Evolutionary conservation across 2,797 vertebrate genomes (phyloP).

Genomic region (Halcyon badia): DNA sequence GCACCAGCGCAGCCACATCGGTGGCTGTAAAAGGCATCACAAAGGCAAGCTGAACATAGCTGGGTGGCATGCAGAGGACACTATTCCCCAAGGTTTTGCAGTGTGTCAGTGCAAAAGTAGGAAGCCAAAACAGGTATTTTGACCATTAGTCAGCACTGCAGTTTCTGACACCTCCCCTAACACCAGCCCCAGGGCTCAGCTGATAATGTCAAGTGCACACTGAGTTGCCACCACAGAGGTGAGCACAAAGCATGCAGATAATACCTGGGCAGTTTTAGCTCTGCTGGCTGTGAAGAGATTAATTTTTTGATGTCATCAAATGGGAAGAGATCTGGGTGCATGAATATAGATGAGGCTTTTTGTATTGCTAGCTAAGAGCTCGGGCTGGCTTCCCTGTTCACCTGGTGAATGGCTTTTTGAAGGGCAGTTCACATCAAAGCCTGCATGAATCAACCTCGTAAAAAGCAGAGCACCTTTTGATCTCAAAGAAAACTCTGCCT

Average conservation of each 20-base stretch:
- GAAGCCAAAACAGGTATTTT: background rate
- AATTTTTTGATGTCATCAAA: conserved; percentile 27
- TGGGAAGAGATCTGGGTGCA: background rate
- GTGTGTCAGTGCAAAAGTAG: background rate
- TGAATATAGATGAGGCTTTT: conserved; percentile 21
- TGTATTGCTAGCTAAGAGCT: background rate
- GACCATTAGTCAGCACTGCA: background rate
- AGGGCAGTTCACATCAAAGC: conserved; percentile 48
- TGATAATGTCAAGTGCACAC: background rate
- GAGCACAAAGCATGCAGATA: background rate
- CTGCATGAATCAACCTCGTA: background rate
- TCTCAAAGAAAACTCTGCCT: conserved; percentile 16
- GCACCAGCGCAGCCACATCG: background rate
- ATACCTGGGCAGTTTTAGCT: background rate
- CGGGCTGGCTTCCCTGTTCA: background rate
- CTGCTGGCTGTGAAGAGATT: background rate
- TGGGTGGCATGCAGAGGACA: background rate
- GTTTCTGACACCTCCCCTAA: background rate
- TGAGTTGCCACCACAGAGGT: background rate
- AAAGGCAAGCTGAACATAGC: background rate
- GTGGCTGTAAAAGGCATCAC: background rate
- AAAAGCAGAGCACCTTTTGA: conserved; percentile 34
- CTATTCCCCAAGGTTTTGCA: background rate
- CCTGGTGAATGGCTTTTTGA: background rate
- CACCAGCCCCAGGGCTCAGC: background rate